Evolutionary conservation across 2,113 vertebrate genomes (phyloP).

Genomic region (Theristicus caerulescens): DNA sequence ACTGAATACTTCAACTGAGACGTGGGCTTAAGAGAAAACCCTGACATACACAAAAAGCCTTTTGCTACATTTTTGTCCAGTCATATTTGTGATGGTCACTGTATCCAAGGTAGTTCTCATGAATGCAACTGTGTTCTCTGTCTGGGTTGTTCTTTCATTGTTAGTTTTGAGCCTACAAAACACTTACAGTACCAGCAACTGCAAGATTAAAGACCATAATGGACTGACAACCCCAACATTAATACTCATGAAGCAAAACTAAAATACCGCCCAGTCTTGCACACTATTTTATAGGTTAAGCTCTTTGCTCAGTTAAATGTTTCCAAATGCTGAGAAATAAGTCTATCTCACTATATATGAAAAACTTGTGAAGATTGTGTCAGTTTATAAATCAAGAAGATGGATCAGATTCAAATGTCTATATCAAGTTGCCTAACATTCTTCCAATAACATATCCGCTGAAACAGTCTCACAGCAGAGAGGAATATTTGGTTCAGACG

Average conservation of each 20-base stretch:
- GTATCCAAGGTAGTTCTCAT: not conserved
- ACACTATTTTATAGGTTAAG: not conserved
- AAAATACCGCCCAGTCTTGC: not conserved
- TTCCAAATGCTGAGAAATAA: conserved; percentile 22
- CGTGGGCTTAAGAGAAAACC: not conserved
- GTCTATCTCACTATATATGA: not conserved
- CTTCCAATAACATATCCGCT: not conserved
- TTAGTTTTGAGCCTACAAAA: not conserved
- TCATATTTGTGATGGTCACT: not conserved
- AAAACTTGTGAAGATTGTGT: not conserved
- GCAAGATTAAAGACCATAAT: not conserved
- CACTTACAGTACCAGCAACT: not conserved
- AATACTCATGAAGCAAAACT: not conserved
- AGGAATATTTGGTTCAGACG: conserved; percentile 31
- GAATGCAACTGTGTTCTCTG: not conserved
- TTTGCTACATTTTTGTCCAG: not conserved
- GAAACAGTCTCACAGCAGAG: not conserved
- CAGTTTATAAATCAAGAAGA: conserved; percentile 44
- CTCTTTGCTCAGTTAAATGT: not conserved
- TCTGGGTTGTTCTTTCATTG: not conserved
- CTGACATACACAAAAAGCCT: not conserved
- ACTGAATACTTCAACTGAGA: not conserved
- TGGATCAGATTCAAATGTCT: conserved; percentile 33
- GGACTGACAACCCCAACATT: not conserved
- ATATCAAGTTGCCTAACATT: not conserved